Evolutionary conservation across 2,113 vertebrate genomes (phyloP).

Genomic region (Tenrec ecaudatus): DNA sequence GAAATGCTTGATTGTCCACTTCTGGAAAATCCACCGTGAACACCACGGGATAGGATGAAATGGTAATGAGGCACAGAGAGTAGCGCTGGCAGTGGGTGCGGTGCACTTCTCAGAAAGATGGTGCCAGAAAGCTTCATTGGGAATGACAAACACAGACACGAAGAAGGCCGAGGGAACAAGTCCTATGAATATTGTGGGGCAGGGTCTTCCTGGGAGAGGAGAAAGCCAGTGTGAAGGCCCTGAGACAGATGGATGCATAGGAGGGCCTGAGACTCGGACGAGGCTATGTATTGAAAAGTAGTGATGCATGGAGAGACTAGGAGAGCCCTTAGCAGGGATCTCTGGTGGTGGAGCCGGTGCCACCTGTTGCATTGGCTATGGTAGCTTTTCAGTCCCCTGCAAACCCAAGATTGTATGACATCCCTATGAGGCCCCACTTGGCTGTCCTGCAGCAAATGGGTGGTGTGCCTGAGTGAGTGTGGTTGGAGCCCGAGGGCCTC

Average conservation of each 20-base stretch:
- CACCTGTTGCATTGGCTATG: not conserved
- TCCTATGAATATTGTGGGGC: not conserved
- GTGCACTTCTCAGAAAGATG: not conserved
- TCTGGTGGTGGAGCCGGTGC: not conserved
- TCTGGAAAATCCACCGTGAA: not conserved
- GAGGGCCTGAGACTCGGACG: not conserved
- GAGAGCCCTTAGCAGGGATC: not conserved
- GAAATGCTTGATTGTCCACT: not conserved
- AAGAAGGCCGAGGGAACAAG: not conserved
- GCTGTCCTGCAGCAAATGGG: not conserved
- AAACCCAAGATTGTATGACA: not conserved
- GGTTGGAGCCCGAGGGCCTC: not conserved
- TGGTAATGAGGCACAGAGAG: not conserved
- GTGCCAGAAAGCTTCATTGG: not conserved
- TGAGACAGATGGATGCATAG: not conserved
- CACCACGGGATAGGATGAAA: not conserved
- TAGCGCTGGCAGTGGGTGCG: not conserved
- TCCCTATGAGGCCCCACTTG: not conserved
- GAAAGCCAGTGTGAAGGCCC: constrained; percentile 4
- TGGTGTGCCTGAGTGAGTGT: not conserved
- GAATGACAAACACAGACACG: not conserved
- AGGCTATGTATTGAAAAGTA: not conserved
- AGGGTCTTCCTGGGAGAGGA: not conserved
- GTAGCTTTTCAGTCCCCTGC: not conserved
- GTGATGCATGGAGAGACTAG: not conserved